Evolutionary conservation across 2,888 invertebrate species (phyloP), one percentile per base, ranked within the genome.

Genomic region (Bimastos eiseni): DNA sequence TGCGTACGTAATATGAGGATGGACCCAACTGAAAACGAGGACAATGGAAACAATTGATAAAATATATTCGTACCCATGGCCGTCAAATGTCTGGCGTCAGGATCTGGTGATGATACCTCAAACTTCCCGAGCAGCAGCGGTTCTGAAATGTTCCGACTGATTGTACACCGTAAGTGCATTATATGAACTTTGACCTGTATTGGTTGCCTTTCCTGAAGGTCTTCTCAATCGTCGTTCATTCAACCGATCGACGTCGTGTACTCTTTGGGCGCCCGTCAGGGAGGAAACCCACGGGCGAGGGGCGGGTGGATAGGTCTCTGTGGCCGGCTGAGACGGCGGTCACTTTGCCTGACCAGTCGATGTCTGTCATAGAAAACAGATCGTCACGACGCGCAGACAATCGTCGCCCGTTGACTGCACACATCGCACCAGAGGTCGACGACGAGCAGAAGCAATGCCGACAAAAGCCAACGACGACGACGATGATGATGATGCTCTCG

Each of bases 181-280:
- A 8, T n/a, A 8, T 70, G 70, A 4, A 8, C 11, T 13, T 5
- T n/a, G 30, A n/a, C n/a, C 70, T 11, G 70, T n/a, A n/a, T n/a
- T n/a, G 30, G 70, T n/a, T n/a, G 70, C 70, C 4, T 70, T 30
- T 70, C 70, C n/a, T 70, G 11, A 70, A 11, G 8, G 70, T n/a
- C 70, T 70, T 70, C 70, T 70, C 70, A 70, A n/a, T 70, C 70
- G 70, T 70, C 70, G 70, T 30, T 70, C n/a, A n/a, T 70, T 70
- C 70, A 11, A n/a, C n/a, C n/a, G 70, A 17, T n/a, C 70, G 55
- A 30, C 55, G n/a, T n/a, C 49, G 15, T 49, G 49, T 49, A 21
- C 70, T 70, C 30, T 11, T 70, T 24, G 21, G 24, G 30, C 30
- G 70, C 11, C 70, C 30, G 8, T 4, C 30, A 70, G n/a, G 17